These are phyloP conservation scores for Lathronympha strigana DNA, from an alignment of 2,888 invertebrate species.

Conservation along the genomic window DNA sequence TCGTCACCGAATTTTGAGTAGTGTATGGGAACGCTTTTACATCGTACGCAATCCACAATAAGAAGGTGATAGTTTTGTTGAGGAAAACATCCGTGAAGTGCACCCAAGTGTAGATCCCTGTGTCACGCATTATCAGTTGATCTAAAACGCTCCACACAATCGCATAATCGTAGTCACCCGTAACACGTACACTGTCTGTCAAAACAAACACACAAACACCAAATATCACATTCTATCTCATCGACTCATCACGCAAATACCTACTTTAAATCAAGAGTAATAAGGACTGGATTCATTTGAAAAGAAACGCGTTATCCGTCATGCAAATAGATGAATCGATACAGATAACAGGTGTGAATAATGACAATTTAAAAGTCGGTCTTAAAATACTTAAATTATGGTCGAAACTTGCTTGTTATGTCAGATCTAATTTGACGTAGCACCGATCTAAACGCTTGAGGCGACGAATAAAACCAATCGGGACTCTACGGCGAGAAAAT, in stretches of 20 bases:
- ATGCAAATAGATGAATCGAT: slow-evolving; percentile 59
- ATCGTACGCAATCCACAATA: too few species aligned
- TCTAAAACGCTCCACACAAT: slow-evolving; percentile 78
- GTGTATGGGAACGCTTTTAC: too few species aligned
- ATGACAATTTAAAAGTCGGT: slow-evolving; percentile 61
- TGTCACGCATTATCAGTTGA: slow-evolving; percentile 68
- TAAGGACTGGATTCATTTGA: slow-evolving; percentile 41
- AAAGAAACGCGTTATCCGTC: slow-evolving; percentile 54
- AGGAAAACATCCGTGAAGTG: slow-evolving; percentile 13
- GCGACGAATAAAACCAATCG: slow-evolving; percentile 75
- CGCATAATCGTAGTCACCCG: slow-evolving; percentile 78
- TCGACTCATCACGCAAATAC: slow-evolving; percentile 53
- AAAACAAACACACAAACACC: slow-evolving; percentile 73
- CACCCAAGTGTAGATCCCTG: slow-evolving; percentile 47
- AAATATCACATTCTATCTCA: slow-evolving; percentile 49
- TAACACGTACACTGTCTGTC: slow-evolving; percentile 77
- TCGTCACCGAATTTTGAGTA: too few species aligned
- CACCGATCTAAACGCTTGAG: slow-evolving; percentile 59
- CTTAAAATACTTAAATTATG: slow-evolving; percentile 46
- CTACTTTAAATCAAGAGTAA: slow-evolving; percentile 43
- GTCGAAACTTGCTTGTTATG: slow-evolving; percentile 39
- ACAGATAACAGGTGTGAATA: slow-evolving; percentile 65
- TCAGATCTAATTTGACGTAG: slow-evolving; percentile 58
- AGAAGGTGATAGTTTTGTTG: slow-evolving; percentile 2
- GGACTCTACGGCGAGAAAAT: slow-evolving; percentile 73